Base-by-base conservation (phyloP, 2,113 vertebrate genomes). In the Manacus vitellinus region DNA sequence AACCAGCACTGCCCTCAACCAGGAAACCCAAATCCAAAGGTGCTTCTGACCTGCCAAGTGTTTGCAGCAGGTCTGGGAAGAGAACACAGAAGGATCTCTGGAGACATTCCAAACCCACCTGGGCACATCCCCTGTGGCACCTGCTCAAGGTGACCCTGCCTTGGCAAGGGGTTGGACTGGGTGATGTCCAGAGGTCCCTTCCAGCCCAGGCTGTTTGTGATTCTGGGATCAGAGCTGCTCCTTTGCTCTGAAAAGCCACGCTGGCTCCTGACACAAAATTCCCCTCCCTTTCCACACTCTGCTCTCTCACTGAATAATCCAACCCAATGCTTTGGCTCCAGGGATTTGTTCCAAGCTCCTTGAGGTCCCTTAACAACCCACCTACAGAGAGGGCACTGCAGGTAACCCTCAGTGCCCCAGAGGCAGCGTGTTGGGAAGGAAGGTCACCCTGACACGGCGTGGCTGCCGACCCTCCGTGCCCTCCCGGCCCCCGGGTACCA, bases 381-480 rank as follows among this genome's bases (percentile, higher is more conserved):
- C 43, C 25, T 13, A 24, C 12, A 6, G 24, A 0, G 24, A 49
- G 47, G 83, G 23, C 25, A 24, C 21, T 5, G 24, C 59, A 37
- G 55, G 70, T 39, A 55, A 10, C 41, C 8, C 4, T 4, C 6
- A 12, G 49, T 25, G 49, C 49, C 49, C 49, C 24, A 14, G 37
- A 39, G 18, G 59, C 28, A 52, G 51, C 27, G 52, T 15, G 39
- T 4, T 33, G 74, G 79, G 37, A 70, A 22, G 4, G 21, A 30
- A 74, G 55, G 70, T 31, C 55, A 47, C 2, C 46, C 0, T 43
- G 33, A 19, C 81, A 51, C 0, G 8, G 62, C 35, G 18, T 1
- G 4, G 3, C 85, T 22, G 2, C 0, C 44, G 11, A 2, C 62
- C 51, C 5, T 8, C 5, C 0, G 31, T 7, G 51, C 61, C 41